Percentiles rank a stretch among this genome's conserved stretches.
Conservation (phyloP, 2,797 vertebrate species). For the Sebastes goodei region DNA sequence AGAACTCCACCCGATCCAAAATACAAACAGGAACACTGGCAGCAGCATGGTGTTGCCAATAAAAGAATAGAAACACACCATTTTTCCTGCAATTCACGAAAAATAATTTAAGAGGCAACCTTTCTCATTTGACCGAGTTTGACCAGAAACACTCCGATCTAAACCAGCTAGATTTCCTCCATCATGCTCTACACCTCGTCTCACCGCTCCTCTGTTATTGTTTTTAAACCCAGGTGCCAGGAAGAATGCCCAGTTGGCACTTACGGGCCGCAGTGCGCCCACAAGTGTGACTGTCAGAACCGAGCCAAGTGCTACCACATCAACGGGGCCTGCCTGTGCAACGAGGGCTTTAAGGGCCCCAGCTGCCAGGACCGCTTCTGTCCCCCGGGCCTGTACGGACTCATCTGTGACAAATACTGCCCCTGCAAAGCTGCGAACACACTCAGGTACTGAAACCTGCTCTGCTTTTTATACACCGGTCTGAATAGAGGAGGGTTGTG, state of each 20-base stretch:
- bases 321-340: constrained; percentile 91
- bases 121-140: not conserved
- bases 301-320: constrained; percentile 93
- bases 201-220: not conserved
- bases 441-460: constrained; percentile 83
- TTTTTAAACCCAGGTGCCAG: constrained; percentile 86
- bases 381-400: constrained; percentile 89
- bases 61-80: fast-evolving
- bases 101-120: not conserved
- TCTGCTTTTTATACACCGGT: not conserved
- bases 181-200: not conserved
- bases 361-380: constrained; percentile 95
- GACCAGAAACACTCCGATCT: not conserved
- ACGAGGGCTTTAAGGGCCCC: constrained; percentile 92
- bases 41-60: too few species aligned
- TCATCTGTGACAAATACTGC: constrained; percentile 90
- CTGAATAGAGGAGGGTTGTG: not conserved
- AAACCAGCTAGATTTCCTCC: not conserved
- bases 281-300: constrained; percentile 93
- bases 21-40: too few species aligned
- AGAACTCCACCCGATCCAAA: too few species aligned
- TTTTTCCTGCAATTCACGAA: too few species aligned
- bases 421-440: constrained; percentile 89
- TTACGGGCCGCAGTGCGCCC: constrained; percentile 91
- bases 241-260: constrained; percentile 94